Evolutionary conservation across 2,797 vertebrate genomes (phyloP), one percentile per base, ranked within the genome.

Genomic region (Pangasius mekongensis): DNA sequence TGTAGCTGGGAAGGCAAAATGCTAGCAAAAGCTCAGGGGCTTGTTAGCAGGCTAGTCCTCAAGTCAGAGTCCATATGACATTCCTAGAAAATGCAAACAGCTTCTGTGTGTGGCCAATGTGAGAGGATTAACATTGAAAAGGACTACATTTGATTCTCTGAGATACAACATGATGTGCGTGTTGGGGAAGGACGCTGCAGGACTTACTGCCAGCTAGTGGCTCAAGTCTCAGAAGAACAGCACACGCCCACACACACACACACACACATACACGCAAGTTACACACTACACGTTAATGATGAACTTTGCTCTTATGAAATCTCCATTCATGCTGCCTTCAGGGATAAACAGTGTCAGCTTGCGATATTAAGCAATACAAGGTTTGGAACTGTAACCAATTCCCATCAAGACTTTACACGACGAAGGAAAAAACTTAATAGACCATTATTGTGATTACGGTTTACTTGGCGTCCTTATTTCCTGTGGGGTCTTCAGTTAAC

Each of bases 341-440:
- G 89, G 91, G 89, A 90, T 90, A 89, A 90, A 91, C 87, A 88
- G 78, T 89, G 85, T 87, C 88, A 86, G 77, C 18, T 56, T 85
- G 84, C 33, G 71, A 83, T 78, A 86, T 89, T 88, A 66, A 87
- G 85, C 77, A 85, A 49, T 62, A 16, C 52, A 62, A 87, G 86
- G 84, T 83, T 82, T 83, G n/a, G 16, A 58, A 76, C 16, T 76
- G 22, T 54, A 67, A 88, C 80, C 86, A 67, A 86, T 84, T 84
- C 81, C 85, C 74, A 88, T 85, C 76, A 87, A 82, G 86, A 89
- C 77, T 89, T 84, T 84, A 67, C 33, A 76, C 47, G 47, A 74
- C 66, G 3, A 5, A 62, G 47, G 36, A 60, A 67, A 81, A 71
- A 73, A 60, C 73, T 69, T 85, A 69, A 88, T 76, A 80, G 74